phyloP scores from a whole-genome alignment of 2,888 invertebrate species.

The Argyresthia albistria region DNA sequence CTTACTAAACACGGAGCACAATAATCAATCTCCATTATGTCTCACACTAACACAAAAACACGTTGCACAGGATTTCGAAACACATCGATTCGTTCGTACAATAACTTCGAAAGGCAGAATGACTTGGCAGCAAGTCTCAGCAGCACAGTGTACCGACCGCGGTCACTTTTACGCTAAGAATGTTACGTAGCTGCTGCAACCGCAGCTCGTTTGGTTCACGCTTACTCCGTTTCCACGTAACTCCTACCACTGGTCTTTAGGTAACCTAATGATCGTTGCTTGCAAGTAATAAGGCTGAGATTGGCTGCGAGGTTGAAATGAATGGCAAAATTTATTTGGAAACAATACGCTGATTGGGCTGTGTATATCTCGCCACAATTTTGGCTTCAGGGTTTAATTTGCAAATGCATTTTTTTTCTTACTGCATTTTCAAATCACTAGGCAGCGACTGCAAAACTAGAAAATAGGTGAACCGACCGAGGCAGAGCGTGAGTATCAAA shows the following conservation, averaged over 20 bases:
- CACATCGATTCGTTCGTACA: background rate
- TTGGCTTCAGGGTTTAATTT: too few species aligned
- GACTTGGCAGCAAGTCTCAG: slow-evolving; percentile 42
- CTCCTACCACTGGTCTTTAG: background rate
- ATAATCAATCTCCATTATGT: too few species aligned
- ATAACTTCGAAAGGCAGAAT: slow-evolving; percentile 6
- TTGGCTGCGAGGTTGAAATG: background rate
- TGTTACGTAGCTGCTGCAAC: slow-evolving; percentile 62
- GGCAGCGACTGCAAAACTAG: too few species aligned
- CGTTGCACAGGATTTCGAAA: background rate
- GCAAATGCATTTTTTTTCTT: too few species aligned
- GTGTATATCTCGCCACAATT: too few species aligned
- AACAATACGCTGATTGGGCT: too few species aligned
- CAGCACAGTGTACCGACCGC: slow-evolving; percentile 59
- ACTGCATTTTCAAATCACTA: too few species aligned
- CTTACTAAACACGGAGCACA: too few species aligned
- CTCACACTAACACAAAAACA: too few species aligned
- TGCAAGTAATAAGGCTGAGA: background rate
- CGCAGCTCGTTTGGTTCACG: slow-evolving; percentile 41
- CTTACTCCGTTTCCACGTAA: background rate
- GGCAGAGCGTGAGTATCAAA: too few species aligned
- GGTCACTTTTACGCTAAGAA: slow-evolving; percentile 71
- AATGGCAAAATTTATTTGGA: background rate
- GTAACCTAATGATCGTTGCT: background rate
- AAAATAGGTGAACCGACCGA: too few species aligned